phyloP scores from a whole-genome alignment of 2,113 vertebrate genomes.

The Indri indri region DNA sequence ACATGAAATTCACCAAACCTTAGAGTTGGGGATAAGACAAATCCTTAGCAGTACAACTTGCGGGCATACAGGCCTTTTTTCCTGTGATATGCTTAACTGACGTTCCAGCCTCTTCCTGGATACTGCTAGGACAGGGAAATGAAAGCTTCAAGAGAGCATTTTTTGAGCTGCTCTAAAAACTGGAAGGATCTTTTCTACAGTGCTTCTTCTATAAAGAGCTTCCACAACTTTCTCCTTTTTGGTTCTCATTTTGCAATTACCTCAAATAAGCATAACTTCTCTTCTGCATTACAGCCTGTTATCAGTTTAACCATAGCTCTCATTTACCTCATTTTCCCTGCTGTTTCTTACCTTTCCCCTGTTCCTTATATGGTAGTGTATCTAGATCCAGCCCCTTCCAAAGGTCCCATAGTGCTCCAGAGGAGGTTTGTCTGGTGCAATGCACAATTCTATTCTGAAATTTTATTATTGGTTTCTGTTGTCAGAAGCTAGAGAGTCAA shows the following conservation, averaged over 20 bases:
- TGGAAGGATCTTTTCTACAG: not conserved
- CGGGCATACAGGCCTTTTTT: not conserved
- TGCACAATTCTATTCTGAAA: not conserved
- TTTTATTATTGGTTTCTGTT: not conserved
- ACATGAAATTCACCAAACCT: not conserved
- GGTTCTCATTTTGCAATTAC: slow-evolving; percentile 16
- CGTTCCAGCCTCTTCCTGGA: not conserved
- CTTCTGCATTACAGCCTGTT: not conserved
- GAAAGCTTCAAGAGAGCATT: not conserved
- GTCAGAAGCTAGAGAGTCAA: not conserved
- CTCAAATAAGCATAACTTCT: not conserved
- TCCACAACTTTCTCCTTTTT: not conserved
- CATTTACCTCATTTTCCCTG: not conserved
- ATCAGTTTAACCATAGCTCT: not conserved
- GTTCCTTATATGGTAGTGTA: not conserved
- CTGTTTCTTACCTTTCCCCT: slow-evolving; percentile 14
- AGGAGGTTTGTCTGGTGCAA: not conserved
- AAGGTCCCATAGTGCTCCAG: not conserved
- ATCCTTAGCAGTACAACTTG: not conserved
- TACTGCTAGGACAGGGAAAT: not conserved
- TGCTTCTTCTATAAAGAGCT: not conserved
- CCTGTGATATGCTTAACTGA: not conserved
- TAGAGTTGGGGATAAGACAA: not conserved
- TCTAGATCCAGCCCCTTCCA: not conserved
- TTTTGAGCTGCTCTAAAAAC: slow-evolving; percentile 31